Percentiles rank a stretch among this genome's conserved stretches.
Evolutionary conservation across 1,140 invertebrate genomes (phyloP).

Genomic region (Nymphalis io): DNA sequence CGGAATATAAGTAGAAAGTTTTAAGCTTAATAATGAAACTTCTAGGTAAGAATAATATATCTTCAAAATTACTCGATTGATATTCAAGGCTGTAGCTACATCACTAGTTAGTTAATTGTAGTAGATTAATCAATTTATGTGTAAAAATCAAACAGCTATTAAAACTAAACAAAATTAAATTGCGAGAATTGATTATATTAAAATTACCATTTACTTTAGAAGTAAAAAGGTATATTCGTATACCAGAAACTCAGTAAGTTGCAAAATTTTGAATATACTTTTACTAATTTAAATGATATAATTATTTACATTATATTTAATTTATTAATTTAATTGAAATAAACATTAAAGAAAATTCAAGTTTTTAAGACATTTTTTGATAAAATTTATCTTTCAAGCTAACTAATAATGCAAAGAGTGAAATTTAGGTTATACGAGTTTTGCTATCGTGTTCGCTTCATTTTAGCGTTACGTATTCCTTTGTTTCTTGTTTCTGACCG

Average conservation of each 20-base stretch:
- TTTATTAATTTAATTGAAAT: background rate
- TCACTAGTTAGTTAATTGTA: slow-evolving; percentile 18
- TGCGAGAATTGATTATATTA: background rate
- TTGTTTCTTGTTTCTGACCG: slow-evolving; percentile 7
- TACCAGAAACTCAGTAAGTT: background rate
- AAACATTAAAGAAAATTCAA: background rate
- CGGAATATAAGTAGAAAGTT: too few species aligned
- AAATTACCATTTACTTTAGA: background rate
- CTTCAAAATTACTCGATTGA: slow-evolving; percentile 46
- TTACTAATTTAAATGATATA: background rate
- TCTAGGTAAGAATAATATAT: background rate
- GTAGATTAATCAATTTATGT: slow-evolving; percentile 7
- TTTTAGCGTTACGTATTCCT: slow-evolving; percentile 28
- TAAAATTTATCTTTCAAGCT: too few species aligned
- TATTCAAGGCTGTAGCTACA: slow-evolving; percentile 46
- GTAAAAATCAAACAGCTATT: background rate
- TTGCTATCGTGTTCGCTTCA: slow-evolving; percentile 27
- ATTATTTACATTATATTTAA: background rate
- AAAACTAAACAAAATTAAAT: background rate
- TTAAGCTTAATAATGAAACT: too few species aligned
- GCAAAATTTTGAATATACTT: background rate
- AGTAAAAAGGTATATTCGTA: background rate
- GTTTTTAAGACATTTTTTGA: too few species aligned
- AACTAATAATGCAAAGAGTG: background rate
- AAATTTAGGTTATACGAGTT: slow-evolving; percentile 28